Evolutionary conservation across 2,113 vertebrate genomes (phyloP), one percentile per base, ranked within the genome.

Genomic region (Neoarius graeffei): DNA sequence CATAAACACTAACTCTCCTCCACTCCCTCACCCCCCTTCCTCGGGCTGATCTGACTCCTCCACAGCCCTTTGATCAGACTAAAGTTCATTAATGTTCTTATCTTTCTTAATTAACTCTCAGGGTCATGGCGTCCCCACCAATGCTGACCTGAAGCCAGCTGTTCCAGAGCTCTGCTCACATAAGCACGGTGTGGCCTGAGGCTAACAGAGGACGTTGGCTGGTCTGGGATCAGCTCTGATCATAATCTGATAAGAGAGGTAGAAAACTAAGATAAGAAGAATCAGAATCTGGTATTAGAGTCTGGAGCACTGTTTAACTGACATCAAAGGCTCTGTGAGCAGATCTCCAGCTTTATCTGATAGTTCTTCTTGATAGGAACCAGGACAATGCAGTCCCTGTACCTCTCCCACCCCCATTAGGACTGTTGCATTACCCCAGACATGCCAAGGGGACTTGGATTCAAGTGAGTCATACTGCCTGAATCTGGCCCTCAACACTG

Each of bases 81-180:
- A 74, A 76, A 81, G 86, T 86, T 90, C 89, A 91, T 91, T 91
- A 92, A 90, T 88, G 89, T 86, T 91, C 90, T 92, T 91, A 92
- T 92, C 90, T 91, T 85, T 88, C 88, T 90, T 92, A 91, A 92
- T 92, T 92, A 92, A 88, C 90, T 89, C 86, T 85, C 74, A 66
- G 88, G 90, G 91, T 91, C 88, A 89, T 69, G 42, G 74, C 84
- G 57, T 89, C 90, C 84, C 81, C 80, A 87, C 66, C 88, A 86
- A 81, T 84, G 87, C 82, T 54, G 85, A 88, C 87, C 89, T 80
- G 56, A 84, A 82, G 79, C 87, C 87, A 88, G 89, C 81, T 81
- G 89, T 83, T 90, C 87, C 74, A 90, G 87, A 62, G 80, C 80
- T 86, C 54, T 64, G 66, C 76, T 66, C 90, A 86, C 71, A 74